These are phyloP conservation scores for Ctena decussata DNA, from an alignment of 2,888 invertebrate species.

Conservation along the genomic window DNA sequence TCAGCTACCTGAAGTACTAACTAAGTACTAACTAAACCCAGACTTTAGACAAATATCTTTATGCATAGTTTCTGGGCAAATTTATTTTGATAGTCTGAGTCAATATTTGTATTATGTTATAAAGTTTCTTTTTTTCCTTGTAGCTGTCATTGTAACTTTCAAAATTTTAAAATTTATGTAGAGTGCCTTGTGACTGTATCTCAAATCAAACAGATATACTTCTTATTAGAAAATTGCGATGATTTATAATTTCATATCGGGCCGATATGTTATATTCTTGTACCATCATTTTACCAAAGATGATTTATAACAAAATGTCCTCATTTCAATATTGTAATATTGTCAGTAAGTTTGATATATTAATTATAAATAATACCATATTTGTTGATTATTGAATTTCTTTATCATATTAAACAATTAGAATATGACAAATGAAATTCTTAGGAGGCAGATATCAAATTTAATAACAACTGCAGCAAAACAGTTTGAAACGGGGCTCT, in stretches of 20 bases:
- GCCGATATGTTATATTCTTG: background rate
- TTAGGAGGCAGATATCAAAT: no score
- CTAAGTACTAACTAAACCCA: background rate
- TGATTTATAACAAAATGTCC: background rate
- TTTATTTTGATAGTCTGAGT: background rate
- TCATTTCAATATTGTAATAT: background rate
- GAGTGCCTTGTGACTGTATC: background rate
- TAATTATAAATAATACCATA: conserved; percentile 67
- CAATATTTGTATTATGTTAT: background rate
- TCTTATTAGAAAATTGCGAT: background rate
- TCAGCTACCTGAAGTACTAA: no score
- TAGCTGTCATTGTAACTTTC: background rate
- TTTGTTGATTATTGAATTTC: conserved; percentile 62
- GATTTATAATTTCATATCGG: background rate
- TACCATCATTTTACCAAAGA: background rate
- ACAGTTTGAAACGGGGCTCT: no score
- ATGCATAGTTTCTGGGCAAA: background rate
- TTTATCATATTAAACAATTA: no score
- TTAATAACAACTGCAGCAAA: no score
- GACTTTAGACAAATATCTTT: background rate
- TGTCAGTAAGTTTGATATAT: conserved; percentile 51
- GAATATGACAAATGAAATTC: no score
- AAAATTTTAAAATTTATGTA: conserved; percentile 17
- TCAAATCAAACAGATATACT: background rate
- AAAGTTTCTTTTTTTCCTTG: conserved; percentile 29